Conservation (phyloP, 2,888 invertebrate genomes). For the Rotaria sp. region DNA sequence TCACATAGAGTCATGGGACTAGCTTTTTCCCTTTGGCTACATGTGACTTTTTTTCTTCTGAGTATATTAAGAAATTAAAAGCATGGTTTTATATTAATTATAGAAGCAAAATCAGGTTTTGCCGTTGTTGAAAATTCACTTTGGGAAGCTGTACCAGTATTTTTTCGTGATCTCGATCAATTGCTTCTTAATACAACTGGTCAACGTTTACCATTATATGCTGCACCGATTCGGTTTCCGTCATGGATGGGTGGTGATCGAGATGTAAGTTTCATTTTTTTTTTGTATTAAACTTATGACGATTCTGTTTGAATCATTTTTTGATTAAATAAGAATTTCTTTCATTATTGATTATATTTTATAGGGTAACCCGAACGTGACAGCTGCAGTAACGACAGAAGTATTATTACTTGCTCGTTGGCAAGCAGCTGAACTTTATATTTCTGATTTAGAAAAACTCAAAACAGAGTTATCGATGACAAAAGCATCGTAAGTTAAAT, state of each 20-base stretch:
- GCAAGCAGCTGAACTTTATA: slow-evolving; percentile 19
- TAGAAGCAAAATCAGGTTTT: slow-evolving; percentile 20
- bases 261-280: not conserved
- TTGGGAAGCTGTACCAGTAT: not conserved
- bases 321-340: too few species aligned
- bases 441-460: not conserved
- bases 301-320: too few species aligned
- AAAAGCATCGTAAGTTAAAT: slow-evolving; percentile 12
- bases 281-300: not conserved
- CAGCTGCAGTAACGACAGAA: not conserved
- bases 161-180: not conserved
- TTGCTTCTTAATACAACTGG: not conserved
- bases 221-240: not conserved
- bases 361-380: slow-evolving; percentile 7
- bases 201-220: not conserved
- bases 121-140: not conserved
- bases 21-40: too few species aligned
- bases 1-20: too few species aligned
- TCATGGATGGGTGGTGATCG: slow-evolving; percentile 31
- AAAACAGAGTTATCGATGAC: not conserved
- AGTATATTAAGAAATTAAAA: not conserved
- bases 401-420: not conserved
- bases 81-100: not conserved
- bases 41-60: not conserved
- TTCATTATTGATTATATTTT: not conserved